These are phyloP conservation scores for Phrynosoma platyrhinos DNA, from an alignment of 2,113 vertebrate genomes.

Conservation along the genomic window DNA sequence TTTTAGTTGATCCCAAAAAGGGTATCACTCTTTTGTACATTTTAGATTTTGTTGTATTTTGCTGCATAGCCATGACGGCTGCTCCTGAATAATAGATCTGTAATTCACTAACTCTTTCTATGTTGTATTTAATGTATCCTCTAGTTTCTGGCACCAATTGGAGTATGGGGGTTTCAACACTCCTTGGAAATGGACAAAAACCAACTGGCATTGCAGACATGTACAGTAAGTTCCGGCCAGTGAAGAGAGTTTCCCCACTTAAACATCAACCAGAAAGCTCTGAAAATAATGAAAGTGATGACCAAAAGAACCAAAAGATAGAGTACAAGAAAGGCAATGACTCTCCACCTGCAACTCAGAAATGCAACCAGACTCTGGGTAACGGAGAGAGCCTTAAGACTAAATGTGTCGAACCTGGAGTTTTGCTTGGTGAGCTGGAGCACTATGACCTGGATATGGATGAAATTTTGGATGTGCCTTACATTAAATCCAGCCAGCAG, in stretches of 20 bases:
- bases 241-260: conserved; percentile 95
- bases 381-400: conserved; percentile 76
- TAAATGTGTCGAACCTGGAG: conserved; percentile 69
- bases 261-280: conserved; percentile 94
- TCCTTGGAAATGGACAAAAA: conserved; percentile 86
- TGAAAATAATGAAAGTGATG: conserved; percentile 87
- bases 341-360: conserved; percentile 68
- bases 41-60: too few species aligned
- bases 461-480: conserved; percentile 98
- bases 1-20: too few species aligned
- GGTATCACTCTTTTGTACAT: not conserved
- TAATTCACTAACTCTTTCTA: conserved; percentile 20
- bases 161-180: conserved; percentile 87
- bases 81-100: not conserved
- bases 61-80: not conserved
- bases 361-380: conserved; percentile 66
- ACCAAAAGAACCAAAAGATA: conserved; percentile 79
- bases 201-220: conserved; percentile 91
- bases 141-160: conserved; percentile 91
- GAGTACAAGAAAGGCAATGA: conserved; percentile 81
- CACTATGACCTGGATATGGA: conserved; percentile 99
- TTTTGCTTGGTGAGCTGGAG: conserved; percentile 90
- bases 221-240: conserved; percentile 95
- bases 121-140: conserved; percentile 44
- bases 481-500: conserved; percentile 95